A percentile compares a stretch with the other conserved stretches of the same genome.
These are phyloP conservation scores for Thalassoma bifasciatum DNA, from an alignment of 2,113 vertebrate species.

Conservation along the genomic window DNA sequence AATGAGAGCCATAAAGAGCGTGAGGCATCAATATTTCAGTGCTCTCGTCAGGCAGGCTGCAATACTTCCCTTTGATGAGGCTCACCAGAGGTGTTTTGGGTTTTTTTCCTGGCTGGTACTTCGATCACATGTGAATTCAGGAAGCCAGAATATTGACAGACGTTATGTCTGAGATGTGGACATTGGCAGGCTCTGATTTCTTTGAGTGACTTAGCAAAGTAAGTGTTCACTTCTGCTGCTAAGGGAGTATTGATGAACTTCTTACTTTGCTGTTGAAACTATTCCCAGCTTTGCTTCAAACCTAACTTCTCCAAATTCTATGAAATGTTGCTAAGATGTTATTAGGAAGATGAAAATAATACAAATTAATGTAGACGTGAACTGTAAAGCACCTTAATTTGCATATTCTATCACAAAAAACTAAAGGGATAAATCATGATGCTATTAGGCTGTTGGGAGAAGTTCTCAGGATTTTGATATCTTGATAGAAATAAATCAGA, in stretches of 20 bases:
- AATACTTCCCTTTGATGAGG: slow-evolving; percentile 66
- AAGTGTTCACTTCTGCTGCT: background rate
- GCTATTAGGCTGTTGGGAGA: too few relatives aligned
- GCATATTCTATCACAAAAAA: too few relatives aligned
- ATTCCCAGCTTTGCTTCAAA: too few relatives aligned
- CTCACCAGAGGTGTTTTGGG: slow-evolving; percentile 64
- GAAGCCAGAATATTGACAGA: slow-evolving; percentile 11
- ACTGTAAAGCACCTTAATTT: too few relatives aligned
- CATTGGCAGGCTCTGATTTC: slow-evolving; percentile 8
- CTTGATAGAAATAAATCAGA: too few relatives aligned
- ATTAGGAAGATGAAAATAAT: too few relatives aligned
- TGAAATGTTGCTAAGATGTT: too few relatives aligned
- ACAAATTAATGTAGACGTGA: too few relatives aligned
- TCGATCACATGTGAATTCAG: slow-evolving; percentile 19
- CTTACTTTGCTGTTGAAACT: too few relatives aligned
- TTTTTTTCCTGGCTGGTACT: slow-evolving; percentile 40
- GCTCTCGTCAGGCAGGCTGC: slow-evolving; percentile 39
- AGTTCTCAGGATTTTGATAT: too few relatives aligned
- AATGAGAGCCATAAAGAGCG: slow-evolving; percentile 69
- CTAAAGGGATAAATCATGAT: too few relatives aligned
- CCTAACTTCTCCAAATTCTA: too few relatives aligned
- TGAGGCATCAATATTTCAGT: slow-evolving; percentile 75
- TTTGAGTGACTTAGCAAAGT: slow-evolving; percentile 16
- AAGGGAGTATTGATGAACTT: background rate
- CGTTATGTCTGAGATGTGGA: background rate